These are phyloP conservation scores for Parambassis ranga DNA, from an alignment of 2,797 vertebrate species.

Conservation along the genomic window DNA sequence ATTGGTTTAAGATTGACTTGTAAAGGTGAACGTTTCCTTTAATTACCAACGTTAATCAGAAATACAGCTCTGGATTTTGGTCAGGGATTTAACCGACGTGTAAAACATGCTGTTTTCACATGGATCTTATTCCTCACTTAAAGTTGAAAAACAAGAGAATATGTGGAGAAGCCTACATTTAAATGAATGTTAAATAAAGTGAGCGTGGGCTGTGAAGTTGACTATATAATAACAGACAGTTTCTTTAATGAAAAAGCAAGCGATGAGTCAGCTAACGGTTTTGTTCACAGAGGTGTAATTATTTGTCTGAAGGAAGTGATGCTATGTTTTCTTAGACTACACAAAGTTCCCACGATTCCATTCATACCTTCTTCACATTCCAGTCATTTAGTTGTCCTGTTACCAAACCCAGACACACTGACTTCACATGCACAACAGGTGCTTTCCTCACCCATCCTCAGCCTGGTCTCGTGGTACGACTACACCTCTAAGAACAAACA, in stretches of 20 bases:
- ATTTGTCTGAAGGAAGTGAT: conserved; percentile 20
- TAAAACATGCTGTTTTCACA: no score
- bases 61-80: no score
- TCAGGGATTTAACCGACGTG: no score
- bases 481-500: background rate
- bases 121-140: no score
- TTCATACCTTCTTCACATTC: conserved; percentile 67
- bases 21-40: no score
- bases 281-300: background rate
- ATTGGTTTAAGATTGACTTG: no score
- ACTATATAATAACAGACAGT: no score
- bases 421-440: conserved; percentile 31
- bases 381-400: conserved; percentile 57
- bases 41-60: no score
- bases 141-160: no score
- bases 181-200: no score
- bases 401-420: conserved; percentile 51
- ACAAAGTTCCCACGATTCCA: conserved; percentile 71
- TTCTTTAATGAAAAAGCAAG: background rate
- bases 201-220: background rate
- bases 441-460: conserved; percentile 18
- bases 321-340: background rate
- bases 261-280: conserved; percentile 67
- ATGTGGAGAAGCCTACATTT: no score
- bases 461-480: conserved; percentile 1